Base-by-base conservation (phyloP, 2,888 invertebrate species). In the Netelia melanura region DNA sequence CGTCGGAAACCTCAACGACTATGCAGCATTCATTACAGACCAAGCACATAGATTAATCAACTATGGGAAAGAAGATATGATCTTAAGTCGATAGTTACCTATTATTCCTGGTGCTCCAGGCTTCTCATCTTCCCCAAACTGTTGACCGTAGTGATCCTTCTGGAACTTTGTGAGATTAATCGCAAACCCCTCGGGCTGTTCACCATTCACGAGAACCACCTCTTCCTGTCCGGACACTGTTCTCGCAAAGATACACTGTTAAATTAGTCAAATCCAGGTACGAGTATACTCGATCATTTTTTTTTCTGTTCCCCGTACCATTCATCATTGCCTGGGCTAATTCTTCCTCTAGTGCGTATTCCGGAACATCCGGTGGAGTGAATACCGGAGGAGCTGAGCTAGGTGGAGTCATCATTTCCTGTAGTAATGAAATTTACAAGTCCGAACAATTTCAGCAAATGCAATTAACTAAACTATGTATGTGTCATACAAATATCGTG, bases 321-420 rank as follows among this genome's bases (percentile, higher is more conserved):
- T 91, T 91, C 68, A 91, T 86, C 81, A 90, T 88, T 23, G 89
- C 88, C 65, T 90, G 90, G 52, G 90, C 88, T 5, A 92, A 85
- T 25, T 92, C 87, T 93, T 95, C 89, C 94, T 93, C 87, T 94
- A 94, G 91, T 74, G 94, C 92, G 91, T 94, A 94, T 86, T 94
- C 94, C 0, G 96, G 96, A 70, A 95, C 94, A 75, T 95, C 96
- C 0, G 97, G 97, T 1, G 97, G 97, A 0, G 96, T 96, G 91
- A 97, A 97, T 30, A 96, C 96, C 96, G 71, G 97, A 3, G 97
- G 97, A 1, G 97, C 97, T 1, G 97, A 96, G 62, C 95, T 96
- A 0, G 97, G 95, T 54, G 97, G 97, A 0, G 97, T 96, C 91
- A 96, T 96, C 79, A 95, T 95, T 72, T 96, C 96, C 93, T 96